Evolutionary conservation across 2,797 vertebrate species (phyloP).

Genomic region (Catamblyrhynchus diadema): DNA sequence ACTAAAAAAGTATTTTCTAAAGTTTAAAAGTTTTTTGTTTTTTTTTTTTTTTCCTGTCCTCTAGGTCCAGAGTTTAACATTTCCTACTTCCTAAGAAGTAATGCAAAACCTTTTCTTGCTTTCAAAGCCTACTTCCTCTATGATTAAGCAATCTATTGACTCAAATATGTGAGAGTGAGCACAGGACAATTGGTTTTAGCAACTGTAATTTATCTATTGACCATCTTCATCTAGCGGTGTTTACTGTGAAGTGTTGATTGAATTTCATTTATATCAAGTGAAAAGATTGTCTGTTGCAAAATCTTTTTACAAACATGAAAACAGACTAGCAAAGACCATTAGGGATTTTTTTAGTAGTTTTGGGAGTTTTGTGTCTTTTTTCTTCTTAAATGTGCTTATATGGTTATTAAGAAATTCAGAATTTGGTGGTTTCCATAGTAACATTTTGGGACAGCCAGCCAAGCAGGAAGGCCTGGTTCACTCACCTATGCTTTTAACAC

Average conservation of each 20-base stretch:
- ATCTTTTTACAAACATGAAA: neutral
- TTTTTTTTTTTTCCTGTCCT: neutral
- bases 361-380: rapidly evolving
- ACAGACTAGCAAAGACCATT: neutral
- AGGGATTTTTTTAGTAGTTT: neutral
- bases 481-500: neutral
- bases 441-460: neutral
- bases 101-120: neutral
- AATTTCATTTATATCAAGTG: neutral
- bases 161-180: neutral
- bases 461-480: neutral
- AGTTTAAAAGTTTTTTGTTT: neutral
- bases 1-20: neutral
- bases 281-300: neutral
- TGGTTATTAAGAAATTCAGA: neutral
- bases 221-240: neutral
- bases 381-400: neutral
- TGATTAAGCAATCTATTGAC: neutral
- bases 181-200: neutral
- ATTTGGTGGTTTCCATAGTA: neutral
- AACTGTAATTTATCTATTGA: neutral
- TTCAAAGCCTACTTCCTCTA: neutral
- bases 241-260: neutral
- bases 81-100: neutral
- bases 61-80: neutral